phyloP scores from a whole-genome alignment of 2,888 invertebrate species.

The Lysandra coridon region DNA sequence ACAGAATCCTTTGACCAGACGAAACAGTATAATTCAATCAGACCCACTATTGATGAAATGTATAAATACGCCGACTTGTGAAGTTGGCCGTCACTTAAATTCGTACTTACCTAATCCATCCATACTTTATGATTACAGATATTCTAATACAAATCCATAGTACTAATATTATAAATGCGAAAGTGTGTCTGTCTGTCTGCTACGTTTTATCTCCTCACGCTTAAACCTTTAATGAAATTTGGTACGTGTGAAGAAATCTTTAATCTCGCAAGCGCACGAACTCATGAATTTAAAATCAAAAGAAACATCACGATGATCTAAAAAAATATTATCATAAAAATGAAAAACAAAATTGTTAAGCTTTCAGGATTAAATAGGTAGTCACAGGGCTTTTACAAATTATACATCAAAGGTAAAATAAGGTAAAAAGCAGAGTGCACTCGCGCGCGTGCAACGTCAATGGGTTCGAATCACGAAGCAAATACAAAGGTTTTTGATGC shows the following conservation, averaged over 20 bases:
- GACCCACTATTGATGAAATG: not conserved
- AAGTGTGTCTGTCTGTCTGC: too few species aligned
- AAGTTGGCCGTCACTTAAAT: not conserved
- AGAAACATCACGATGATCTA: not conserved
- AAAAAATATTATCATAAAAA: not conserved
- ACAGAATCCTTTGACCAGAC: constrained; percentile 18
- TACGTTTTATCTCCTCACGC: too few species aligned
- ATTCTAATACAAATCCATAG: too few species aligned
- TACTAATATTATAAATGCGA: too few species aligned
- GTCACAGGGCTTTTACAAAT: not conserved
- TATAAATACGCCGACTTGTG: not conserved
- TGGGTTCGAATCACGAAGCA: not conserved
- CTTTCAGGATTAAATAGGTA: not conserved
- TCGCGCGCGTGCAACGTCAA: not conserved
- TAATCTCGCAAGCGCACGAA: not conserved
- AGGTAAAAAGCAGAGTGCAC: not conserved
- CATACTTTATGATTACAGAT: too few species aligned
- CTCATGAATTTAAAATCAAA: not conserved
- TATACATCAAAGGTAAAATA: constrained; percentile 1
- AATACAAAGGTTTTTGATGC: constrained; percentile 6
- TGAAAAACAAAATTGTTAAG: not conserved
- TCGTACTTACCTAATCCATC: too few species aligned
- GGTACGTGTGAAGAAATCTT: too few species aligned
- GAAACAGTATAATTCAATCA: constrained; percentile 14
- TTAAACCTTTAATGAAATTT: too few species aligned